phyloP scores from a whole-genome alignment of 2,113 vertebrate genomes.

The Nyctibius bracteatus region DNA sequence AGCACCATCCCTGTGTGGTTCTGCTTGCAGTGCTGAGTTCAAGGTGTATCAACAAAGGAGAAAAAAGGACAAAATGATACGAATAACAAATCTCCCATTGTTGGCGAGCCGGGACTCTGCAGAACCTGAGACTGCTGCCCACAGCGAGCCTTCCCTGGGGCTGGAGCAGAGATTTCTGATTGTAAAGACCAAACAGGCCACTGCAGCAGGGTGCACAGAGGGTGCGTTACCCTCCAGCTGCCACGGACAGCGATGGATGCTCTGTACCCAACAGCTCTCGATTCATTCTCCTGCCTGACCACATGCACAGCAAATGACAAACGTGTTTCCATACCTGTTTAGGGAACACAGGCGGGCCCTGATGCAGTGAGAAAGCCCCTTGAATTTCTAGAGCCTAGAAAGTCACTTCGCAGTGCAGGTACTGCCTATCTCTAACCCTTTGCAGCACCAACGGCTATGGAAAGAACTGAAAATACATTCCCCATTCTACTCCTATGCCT shows the following conservation, averaged over 20 bases:
- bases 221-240: neutral
- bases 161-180: neutral
- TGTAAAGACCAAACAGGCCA: neutral
- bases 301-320: neutral
- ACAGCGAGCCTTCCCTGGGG: neutral
- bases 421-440: neutral
- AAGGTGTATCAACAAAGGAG: neutral
- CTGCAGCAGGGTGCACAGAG: neutral
- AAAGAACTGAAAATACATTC: neutral
- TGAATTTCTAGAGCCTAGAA: neutral
- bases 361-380: neutral
- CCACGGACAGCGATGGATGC: neutral
- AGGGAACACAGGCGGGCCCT: neutral
- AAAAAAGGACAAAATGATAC: neutral
- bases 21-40: neutral
- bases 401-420: neutral
- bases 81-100: constrained; percentile 21
- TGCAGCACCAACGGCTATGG: neutral
- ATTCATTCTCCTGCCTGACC: neutral
- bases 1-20: neutral
- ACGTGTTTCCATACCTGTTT: neutral
- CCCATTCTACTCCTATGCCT: neutral
- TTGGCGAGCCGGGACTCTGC: neutral
- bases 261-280: neutral
- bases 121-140: constrained; percentile 14